Evolutionary conservation across 30 jellyfish, hydroid and myxozoan genomes (phyloP).

Genomic region (Catostylus mosaicus): DNA sequence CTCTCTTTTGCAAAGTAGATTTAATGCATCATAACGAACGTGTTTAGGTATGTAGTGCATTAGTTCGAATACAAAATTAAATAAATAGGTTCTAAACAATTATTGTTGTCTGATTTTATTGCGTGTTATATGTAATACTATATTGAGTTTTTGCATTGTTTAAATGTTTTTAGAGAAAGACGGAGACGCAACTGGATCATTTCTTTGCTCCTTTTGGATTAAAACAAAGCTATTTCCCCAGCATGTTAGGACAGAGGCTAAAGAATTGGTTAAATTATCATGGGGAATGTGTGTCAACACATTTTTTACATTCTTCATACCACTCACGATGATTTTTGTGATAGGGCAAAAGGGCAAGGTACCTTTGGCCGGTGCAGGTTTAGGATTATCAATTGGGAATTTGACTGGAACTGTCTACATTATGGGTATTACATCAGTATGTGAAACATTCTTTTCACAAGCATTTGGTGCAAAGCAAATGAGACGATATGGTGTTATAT

Average conservation of each 20-base stretch:
- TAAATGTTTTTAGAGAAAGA: neutral
- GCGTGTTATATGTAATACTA: neutral
- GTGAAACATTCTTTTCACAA: constrained; percentile 62
- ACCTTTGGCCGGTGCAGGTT: constrained; percentile 56
- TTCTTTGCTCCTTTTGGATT: constrained; percentile 7
- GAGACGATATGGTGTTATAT: constrained; percentile 53
- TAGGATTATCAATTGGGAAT: constrained; percentile 50
- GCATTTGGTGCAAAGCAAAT: constrained; percentile 65
- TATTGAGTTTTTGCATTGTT: neutral
- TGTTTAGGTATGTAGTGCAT: neutral
- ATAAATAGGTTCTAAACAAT: neutral
- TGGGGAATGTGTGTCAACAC: constrained; percentile 51
- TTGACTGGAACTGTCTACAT: constrained; percentile 54
- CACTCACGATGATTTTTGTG: constrained; percentile 28
- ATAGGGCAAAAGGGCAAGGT: constrained; percentile 59
- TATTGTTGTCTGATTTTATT: neutral
- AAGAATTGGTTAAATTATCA: constrained; percentile 26
- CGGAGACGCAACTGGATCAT: neutral
- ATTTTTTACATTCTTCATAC: constrained; percentile 47
- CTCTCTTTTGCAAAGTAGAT: too few species aligned
- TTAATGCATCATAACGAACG: neutral
- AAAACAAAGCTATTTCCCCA: constrained; percentile 33
- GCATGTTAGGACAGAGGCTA: constrained; percentile 25
- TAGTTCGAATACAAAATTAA: neutral
- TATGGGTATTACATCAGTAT: constrained; percentile 43